Evolutionary conservation across 2,113 vertebrate genomes (phyloP), one percentile per base, ranked within the genome.

Genomic region (Litocranius walleri): DNA sequence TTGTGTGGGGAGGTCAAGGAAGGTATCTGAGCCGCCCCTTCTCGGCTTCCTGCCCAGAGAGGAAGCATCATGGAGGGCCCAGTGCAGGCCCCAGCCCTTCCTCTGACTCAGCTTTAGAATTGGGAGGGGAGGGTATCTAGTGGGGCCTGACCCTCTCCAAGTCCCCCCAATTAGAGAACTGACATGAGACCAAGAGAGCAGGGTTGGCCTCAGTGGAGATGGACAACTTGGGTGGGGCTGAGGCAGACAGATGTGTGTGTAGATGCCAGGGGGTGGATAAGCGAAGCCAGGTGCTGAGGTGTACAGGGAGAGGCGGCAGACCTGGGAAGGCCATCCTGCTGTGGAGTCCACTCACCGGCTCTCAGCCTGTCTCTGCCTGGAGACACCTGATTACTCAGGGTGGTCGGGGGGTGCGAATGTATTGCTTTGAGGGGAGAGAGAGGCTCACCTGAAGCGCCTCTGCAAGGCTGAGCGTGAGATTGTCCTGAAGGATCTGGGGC

Each of bases 21-120:
- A 98, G 97, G 97, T 95, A 71, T 97, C 97, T 78, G 71, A 97
- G 93, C 98, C 93, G 15, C 96, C 97, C 97, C 96, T 97, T 97
- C 98, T 97, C 94, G 61, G 97, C 96, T 98, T 98, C 98, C 98
- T 98, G 98, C 84, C 96, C 96, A 92, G 95, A 98, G 96, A 98
- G 98, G 98, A 98, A 98, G 97, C 93, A 83, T 83, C 64, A 3
- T 30, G 81, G 95, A 97, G 96, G 95, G 90, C 96, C 93, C 64
- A 36, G 91, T 21, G 6, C 40, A 50, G 93, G 97, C 95, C 96
- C 91, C 98, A 97, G 98, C 97, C 98, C 98, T 98, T 98, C 98
- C 98, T 98, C 98, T 98, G 98, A 98, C 97, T 98, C 98, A 98
- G 96, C 96, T 88, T 86, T 74, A 56, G 98, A 93, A 78, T 84